A percentile compares a stretch with the other conserved stretches of the same genome.
Evolutionary conservation across 92 coral and sea anemone species (phyloP).

Genomic region (Porites divaricata): DNA sequence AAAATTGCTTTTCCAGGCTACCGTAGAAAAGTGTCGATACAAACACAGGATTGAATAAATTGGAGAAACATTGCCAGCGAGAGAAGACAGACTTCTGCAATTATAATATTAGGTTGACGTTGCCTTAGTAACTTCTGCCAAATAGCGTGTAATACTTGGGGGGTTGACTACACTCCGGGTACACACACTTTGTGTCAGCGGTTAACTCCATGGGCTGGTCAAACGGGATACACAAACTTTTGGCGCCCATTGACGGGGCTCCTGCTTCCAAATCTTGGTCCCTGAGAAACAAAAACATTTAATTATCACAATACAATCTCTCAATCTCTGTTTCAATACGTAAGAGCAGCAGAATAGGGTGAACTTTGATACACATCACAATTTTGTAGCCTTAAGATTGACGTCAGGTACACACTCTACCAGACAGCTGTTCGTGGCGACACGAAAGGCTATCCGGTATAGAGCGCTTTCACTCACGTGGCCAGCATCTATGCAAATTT

Average conservation of each 20-base stretch:
- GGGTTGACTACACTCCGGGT: constrained; percentile 83
- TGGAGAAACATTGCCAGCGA: not conserved
- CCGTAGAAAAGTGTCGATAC: no score
- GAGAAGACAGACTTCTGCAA: not conserved
- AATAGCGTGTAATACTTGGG: constrained; percentile 90
- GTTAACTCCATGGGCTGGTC: constrained; percentile 90
- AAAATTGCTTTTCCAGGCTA: no score
- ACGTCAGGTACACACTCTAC: no score
- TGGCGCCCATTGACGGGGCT: constrained; percentile 99
- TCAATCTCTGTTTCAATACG: no score
- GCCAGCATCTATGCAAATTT: no score
- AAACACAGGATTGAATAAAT: not conserved
- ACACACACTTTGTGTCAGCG: constrained; percentile 84
- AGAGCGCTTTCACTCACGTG: no score
- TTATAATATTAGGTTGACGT: not conserved
- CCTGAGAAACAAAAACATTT: constrained; percentile 46
- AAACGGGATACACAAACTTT: constrained; percentile 95
- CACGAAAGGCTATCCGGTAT: no score
- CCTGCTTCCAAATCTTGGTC: constrained; percentile 93
- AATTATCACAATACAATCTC: no score
- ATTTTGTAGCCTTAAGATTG: no score
- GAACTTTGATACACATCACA: no score
- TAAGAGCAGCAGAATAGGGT: no score
- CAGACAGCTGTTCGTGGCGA: no score
- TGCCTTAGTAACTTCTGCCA: constrained; percentile 88